Evolutionary conservation across 2,797 vertebrate genomes (phyloP), one percentile per base, ranked within the genome.

Genomic region (Sebastes aleutianus): DNA sequence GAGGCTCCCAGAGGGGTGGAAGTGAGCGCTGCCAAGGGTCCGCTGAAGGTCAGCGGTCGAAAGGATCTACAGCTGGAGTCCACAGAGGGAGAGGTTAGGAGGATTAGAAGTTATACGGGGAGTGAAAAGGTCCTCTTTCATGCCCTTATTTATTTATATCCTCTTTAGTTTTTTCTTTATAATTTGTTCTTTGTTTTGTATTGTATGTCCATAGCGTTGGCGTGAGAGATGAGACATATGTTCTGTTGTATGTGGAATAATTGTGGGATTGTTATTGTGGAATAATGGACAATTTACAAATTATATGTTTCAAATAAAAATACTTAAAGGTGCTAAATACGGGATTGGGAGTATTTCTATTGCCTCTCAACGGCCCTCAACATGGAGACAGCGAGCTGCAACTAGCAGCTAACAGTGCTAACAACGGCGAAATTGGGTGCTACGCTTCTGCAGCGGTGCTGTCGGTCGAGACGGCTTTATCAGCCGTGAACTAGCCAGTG

Each of bases 1-100:
- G 97, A 98, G 89, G 97, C 97, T 68, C 97, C 97, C 1, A 96
- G 97, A 89, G 97, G 97, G 57, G 96, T 98, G 2, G 96, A 97
- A 81, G 96, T 98, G 79, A 96, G 95, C 5, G 96, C 97, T 3
- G 95, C 96, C 87, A 93, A 94, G 0, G 97, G 97, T 27, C 93
- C 95, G 47, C 93, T 98, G 91, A 96, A 96, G 92, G 97, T 97
- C 89, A 96, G 95, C 0, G 95, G 97, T 81, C 95, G 97, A 83
- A 97, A 96, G 74, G 97, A 98, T 92, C 95, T 98, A 68, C 95
- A 93, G 88, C 94, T 98, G 94, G 96, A 97, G 90, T 98, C 97
- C 92, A 97, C 97, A 92, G 97, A 98, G 13, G 97, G 97, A 94
- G 97, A 98, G 97, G 97, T 98, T 90, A 94, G 87, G 12, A 56